Percentiles rank a stretch among this genome's conserved stretches.
phyloP scores from a whole-genome alignment of 2,797 vertebrate species.

The Rhadinocentrus ornatus region DNA sequence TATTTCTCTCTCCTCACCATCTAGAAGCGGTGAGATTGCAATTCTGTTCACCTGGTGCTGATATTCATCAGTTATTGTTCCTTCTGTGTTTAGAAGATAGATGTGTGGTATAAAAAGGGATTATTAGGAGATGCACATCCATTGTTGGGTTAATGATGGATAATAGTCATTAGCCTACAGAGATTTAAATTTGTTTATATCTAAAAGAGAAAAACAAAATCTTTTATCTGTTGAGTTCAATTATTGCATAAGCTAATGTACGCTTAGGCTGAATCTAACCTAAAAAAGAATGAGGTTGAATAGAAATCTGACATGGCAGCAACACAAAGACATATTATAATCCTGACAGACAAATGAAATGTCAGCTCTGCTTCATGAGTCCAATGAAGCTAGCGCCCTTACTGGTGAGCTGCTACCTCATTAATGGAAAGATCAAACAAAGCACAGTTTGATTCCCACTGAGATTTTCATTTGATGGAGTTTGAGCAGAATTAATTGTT shows the following conservation, averaged over 20 bases:
- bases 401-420: slow-evolving; percentile 68
- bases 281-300: not conserved
- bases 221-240: not conserved
- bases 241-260: not conserved
- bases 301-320: slow-evolving; percentile 32
- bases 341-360: slow-evolving; percentile 56
- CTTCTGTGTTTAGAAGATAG: no score
- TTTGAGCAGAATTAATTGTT: slow-evolving; percentile 55
- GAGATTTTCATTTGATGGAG: slow-evolving; percentile 50
- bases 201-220: not conserved
- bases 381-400: slow-evolving; percentile 63
- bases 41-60: no score
- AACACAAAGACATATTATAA: slow-evolving; percentile 57
- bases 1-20: no score
- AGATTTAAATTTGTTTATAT: not conserved
- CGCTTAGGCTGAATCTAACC: not conserved
- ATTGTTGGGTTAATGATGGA: no score
- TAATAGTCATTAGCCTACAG: not conserved
- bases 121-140: no score
- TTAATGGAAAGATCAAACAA: slow-evolving; percentile 68
- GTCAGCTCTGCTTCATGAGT: slow-evolving; percentile 53
- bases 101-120: no score
- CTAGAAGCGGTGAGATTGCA: no score
- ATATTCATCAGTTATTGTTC: no score
- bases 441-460: slow-evolving; percentile 48